Base-by-base conservation (phyloP, 1,140 invertebrate species). In the Metopolophium dirhodum region DNA sequence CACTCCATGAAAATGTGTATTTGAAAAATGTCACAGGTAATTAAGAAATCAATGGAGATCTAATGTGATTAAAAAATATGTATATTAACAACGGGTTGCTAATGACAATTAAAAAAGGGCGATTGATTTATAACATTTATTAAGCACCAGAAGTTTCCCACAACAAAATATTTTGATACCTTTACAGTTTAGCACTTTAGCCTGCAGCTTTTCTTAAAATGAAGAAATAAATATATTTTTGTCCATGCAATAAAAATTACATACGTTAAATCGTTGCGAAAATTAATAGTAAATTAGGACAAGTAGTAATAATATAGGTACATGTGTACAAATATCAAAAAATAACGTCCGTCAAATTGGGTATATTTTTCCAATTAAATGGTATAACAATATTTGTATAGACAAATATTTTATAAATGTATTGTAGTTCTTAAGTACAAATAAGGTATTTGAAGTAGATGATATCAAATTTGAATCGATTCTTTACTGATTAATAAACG, bases 61-160 rank as follows among this genome's bases (percentile, higher is more conserved):
- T 87, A 49, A 87, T 20, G 20, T n/a, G 86, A 87, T 51, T 87
- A 87, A 87, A 77, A 87, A 87, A 87, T 49, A 51, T 87, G 1
- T 35, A 26, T 85, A 49, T 47, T 47, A 47, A 87, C 85, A 87
- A 87, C 45, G n/a, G 2, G 30, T 87, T 35, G 23, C 30, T 87
- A 87, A 87, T 87, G 86, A 49, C 6, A 87, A 87, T 87, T 87
- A 41, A 85, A 85, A 85, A 85, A 45, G 41, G 30, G 85, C 18
- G 45, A 47, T 87, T 87, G 83, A 45, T 87, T 30, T 87, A 87
- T 47, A 87, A n/a, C 41, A 87, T 47, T 87, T 47, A 26, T 30
- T 18, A n/a, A 7, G 22, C n/a, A 41, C 7, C n/a, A n/a, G n/a
- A n/a, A 18, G n/a, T 77, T 77, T 14, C 20, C 20, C 51, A 54